Evolutionary conservation across 2,797 vertebrate genomes (phyloP), one percentile per base, ranked within the genome.

Genomic region (Amniataba percoides): DNA sequence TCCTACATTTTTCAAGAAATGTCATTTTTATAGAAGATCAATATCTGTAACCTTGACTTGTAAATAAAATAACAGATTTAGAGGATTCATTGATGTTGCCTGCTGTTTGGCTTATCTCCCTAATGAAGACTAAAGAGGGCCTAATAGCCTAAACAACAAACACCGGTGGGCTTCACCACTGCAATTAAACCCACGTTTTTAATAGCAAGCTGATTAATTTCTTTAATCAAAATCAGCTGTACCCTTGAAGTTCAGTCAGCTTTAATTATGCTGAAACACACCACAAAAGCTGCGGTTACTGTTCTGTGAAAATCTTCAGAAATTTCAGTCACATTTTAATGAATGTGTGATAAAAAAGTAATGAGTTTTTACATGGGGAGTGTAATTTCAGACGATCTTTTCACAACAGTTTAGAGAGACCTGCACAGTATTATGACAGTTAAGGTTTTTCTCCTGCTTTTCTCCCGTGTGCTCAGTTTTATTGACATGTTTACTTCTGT

Each of bases 401-500:
- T 31, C 27, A 48, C 65, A 46, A 21, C 21, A 21, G 55, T 74
- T 65, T 75, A 52, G 73, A 27, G 15, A 76, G 67, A 73, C 49
- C 56, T 77, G 72, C 49, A 69, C 21, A 16, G 72, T 71, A 42
- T 71, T 12, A 9, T 55, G 60, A 74, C 63, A 63, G 72, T 66
- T 66, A 64, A 68, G 61, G 40, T 77, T 53, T 74, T 73, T 52
- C 74, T 60, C 15, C 63, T 58, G 55, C 43, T 62, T 77, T 39
- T 65, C 82, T 64, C 80, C 63, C 9, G 36, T 5, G 51, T 67
- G 74, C 78, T 86, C 52, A 27, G 34, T 75, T 84, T 86, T 85
- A 86, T 84, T 90, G 89, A 86, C 82, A 74, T 90, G 84, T 93
- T 91, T 90, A 87, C 84, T 53, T 74, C 88, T 57, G 72, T 77